These are phyloP conservation scores for Telmatherina bonti DNA, from an alignment of 2,797 vertebrate genomes.

Conservation along the genomic window DNA sequence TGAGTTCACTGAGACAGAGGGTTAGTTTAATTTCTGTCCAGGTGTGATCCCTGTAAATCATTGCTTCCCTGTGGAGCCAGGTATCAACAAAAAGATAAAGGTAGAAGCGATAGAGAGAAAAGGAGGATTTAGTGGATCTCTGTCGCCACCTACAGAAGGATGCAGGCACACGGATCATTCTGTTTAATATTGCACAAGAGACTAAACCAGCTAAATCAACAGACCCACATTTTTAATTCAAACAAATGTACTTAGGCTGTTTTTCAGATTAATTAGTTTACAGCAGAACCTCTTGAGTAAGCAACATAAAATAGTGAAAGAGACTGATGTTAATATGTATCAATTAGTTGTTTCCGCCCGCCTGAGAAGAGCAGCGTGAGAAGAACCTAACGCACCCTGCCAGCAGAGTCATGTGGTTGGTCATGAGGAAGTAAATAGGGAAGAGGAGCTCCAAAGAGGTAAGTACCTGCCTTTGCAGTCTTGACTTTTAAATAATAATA, in stretches of 20 bases:
- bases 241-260: not conserved
- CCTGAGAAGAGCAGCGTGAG: conserved; percentile 7
- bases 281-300: fast-evolving
- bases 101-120: not conserved
- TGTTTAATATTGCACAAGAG: not conserved
- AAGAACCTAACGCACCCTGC: conserved; percentile 52
- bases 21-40: conserved; percentile 52
- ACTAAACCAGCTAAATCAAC: not conserved
- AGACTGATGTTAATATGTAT: not conserved
- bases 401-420: conserved; percentile 67
- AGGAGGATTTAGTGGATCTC: conserved; percentile 54
- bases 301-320: not conserved
- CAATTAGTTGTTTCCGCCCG: conserved; percentile 4
- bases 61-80: conserved; percentile 33
- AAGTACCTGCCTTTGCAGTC: not conserved
- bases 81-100: conserved; percentile 21
- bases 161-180: not conserved
- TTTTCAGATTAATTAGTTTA: not conserved
- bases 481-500: not conserved
- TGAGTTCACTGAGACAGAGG: conserved; percentile 13
- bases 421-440: conserved; percentile 82
- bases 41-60: conserved; percentile 28
- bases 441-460: conserved; percentile 28
- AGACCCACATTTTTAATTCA: not conserved
- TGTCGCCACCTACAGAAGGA: conserved; percentile 73